These are phyloP conservation scores for Ianthella basta DNA, from an alignment of 37 sponge, comb jelly and placozoan genomes.

Conservation along the genomic window DNA sequence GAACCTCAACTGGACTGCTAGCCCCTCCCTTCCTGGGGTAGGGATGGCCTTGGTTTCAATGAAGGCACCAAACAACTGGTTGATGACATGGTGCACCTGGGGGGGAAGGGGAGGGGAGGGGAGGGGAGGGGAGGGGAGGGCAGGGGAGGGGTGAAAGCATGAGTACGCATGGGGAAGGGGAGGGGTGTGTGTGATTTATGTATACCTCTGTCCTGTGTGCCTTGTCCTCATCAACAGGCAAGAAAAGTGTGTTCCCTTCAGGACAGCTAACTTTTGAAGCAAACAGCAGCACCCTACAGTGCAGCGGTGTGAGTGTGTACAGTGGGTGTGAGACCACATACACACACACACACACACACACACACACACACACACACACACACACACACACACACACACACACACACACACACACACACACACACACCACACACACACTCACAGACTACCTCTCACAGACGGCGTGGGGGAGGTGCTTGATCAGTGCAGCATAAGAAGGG, in stretches of 20 bases:
- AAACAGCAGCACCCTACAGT: neutral
- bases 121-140: neutral
- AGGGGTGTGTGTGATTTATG: neutral
- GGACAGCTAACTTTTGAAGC: neutral
- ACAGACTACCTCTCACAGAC: neutral
- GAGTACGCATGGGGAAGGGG: too few relatives aligned
- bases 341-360: constrained; percentile 36
- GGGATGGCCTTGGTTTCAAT: neutral
- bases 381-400: too few relatives aligned
- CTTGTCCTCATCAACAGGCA: neutral
- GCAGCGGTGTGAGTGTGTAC: neutral
- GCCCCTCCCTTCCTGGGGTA: neutral
- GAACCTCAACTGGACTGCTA: neutral
- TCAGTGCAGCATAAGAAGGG: constrained; percentile 8
- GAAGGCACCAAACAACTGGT: constrained; percentile 5
- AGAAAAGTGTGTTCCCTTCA: neutral
- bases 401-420: neutral
- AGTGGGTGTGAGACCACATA: neutral
- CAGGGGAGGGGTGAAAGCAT: neutral
- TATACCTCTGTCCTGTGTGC: neutral
- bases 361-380: constrained; percentile 17
- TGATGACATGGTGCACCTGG: neutral
- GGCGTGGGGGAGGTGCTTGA: constrained; percentile 13
- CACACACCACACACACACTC: neutral
- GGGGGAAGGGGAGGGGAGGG: neutral